Evolutionary conservation across 1,140 invertebrate genomes (phyloP), one percentile per base, ranked within the genome.

Genomic region (Pogonus chalceus): DNA sequence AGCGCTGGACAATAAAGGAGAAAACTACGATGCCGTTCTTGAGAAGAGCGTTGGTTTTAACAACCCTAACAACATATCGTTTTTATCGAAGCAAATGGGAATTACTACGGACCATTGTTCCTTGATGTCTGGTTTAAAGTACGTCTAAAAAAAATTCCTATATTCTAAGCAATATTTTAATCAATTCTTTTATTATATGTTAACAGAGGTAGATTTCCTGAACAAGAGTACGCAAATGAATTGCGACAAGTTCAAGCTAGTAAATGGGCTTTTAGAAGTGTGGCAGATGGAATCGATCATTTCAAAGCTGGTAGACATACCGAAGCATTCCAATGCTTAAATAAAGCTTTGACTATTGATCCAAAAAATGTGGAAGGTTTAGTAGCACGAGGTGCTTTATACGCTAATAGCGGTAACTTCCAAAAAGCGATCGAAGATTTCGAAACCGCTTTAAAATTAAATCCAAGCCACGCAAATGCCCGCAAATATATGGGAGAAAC

Each of bases 401-500:
- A 91, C 74, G 93, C 92, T 10, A 96, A 97, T 66, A 91, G 88
- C 69, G 90, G 90, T 43, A 92, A 84, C 65, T 96, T 92, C 71
- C 84, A 87, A 61, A 92, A 91, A 67, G 94, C 92, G 2, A 88
- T 96, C 61, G 88, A 92, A 63, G 92, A 96, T 73, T 96, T 97
- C 76, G 90, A 95, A 72, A 84, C 82, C 23, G 93, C 92, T 1
- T 72, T 96, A 23, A 85, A 88, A 66, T 67, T 91, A 16, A 93
- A 96, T 73, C 85, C 85, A 18, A 87, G 82, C 53, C 92, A 97
- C 74, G 81, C 82, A n/a, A 96, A 97, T 78, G 93, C 92, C 35
- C 81, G 87, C 50, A 95, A 95, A 71, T 97, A 96, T 72, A 83
- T 95, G 77, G 87, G 88, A 20, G 91, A 96, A 69, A 96, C 92